These are phyloP conservation scores for Brachyptera putata DNA, from an alignment of 2,888 invertebrate species.

Conservation along the genomic window DNA sequence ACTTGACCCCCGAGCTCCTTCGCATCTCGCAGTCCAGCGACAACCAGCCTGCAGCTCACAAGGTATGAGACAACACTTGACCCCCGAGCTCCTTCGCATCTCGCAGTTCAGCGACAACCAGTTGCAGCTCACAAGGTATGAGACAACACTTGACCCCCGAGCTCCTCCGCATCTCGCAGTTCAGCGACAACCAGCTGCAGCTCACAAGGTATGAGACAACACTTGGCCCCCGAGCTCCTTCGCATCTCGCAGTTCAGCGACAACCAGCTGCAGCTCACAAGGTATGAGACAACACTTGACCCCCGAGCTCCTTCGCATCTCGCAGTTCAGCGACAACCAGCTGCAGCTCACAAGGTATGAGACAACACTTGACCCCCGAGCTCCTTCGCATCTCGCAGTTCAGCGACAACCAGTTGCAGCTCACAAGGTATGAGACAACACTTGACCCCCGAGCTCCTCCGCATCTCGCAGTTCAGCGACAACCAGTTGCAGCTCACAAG, in stretches of 20 bases:
- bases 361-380: conserved; percentile 64
- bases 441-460: too few species aligned
- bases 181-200: conserved; percentile 46
- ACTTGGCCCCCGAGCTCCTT: conserved; percentile 60
- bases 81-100: too few species aligned
- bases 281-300: conserved; percentile 57
- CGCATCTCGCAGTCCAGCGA: too few species aligned
- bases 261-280: conserved; percentile 43
- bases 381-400: conserved; percentile 56
- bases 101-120: too few species aligned
- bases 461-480: too few species aligned
- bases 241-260: conserved; percentile 53
- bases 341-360: conserved; percentile 36
- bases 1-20: too few species aligned
- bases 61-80: too few species aligned
- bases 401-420: too few species aligned
- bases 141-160: conserved; percentile 65
- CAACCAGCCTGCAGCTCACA: too few species aligned
- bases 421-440: too few species aligned
- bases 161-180: conserved; percentile 55
- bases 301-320: conserved; percentile 58
- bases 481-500: too few species aligned
- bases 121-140: too few species aligned
- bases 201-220: conserved; percentile 44
- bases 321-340: conserved; percentile 51